phyloP scores from a whole-genome alignment of 2,888 invertebrate genomes.

The Aromia moschata region DNA sequence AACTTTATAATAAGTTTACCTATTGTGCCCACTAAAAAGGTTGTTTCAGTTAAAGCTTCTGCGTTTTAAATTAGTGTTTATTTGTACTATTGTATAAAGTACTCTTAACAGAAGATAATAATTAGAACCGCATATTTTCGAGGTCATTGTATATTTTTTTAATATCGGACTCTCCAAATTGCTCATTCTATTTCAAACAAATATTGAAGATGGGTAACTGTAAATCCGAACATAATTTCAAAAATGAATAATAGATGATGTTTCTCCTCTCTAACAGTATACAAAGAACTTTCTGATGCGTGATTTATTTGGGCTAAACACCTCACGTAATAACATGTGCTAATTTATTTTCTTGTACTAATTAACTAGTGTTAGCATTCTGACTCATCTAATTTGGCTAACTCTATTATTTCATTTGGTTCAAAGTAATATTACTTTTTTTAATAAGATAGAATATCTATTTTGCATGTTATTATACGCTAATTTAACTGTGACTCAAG shows the following conservation, averaged over 20 bases:
- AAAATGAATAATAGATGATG: background rate
- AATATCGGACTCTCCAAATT: background rate
- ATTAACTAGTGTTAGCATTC: too few species aligned
- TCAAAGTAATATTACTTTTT: too few species aligned
- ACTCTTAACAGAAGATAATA: background rate
- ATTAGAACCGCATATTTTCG: conserved; percentile 1
- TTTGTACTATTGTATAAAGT: conserved; percentile 18
- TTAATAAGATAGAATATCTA: too few species aligned
- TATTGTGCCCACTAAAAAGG: conserved; percentile 16
- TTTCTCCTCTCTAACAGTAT: background rate
- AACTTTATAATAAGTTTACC: conserved; percentile 33
- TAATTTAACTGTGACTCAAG: too few species aligned
- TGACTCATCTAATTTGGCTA: too few species aligned
- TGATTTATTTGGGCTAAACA: background rate
- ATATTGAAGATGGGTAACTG: background rate
- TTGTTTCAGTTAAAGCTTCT: conserved; percentile 14
- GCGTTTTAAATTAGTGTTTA: conserved; percentile 24
- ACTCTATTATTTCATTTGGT: too few species aligned
- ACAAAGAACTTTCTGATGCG: background rate
- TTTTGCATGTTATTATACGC: too few species aligned
- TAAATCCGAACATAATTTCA: background rate
- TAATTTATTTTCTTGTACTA: too few species aligned
- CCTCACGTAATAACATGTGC: too few species aligned
- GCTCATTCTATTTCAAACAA: conserved; percentile 1
- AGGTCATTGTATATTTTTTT: background rate